Conservation (phyloP, 2,888 invertebrate genomes). For the Tiliacea aurago region DNA sequence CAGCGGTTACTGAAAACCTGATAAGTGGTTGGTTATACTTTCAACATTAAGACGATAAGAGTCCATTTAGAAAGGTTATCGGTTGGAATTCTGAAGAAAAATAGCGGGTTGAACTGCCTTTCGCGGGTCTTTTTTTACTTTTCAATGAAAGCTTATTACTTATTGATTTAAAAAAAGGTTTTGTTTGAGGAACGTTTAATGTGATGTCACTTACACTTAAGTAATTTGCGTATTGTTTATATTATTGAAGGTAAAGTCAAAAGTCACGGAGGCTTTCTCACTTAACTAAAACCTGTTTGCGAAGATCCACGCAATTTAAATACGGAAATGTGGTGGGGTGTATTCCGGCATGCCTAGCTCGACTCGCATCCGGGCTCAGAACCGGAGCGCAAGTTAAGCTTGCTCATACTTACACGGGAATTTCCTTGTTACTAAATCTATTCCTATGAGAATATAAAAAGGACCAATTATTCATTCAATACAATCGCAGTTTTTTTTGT, state of each 20-base stretch:
- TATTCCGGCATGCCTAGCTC: conserved; percentile 70
- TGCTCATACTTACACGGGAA: conserved; percentile 69
- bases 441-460: conserved; percentile 63
- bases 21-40: conserved; percentile 56
- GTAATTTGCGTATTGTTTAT: conserved; percentile 24
- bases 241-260: conserved; percentile 15
- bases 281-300: conserved; percentile 71
- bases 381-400: conserved; percentile 61
- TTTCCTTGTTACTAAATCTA: conserved; percentile 73
- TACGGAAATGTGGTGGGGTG: conserved; percentile 77
- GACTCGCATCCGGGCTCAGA: conserved; percentile 67
- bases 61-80: conserved; percentile 45
- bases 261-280: conserved; percentile 57
- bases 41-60: conserved; percentile 50
- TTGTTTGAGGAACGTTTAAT: conserved; percentile 16
- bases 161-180: background rate
- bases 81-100: conserved; percentile 40
- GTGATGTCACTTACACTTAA: background rate
- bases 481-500: background rate
- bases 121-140: conserved; percentile 21
- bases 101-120: conserved; percentile 18
- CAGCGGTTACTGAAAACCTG: conserved; percentile 50
- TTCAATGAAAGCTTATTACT: background rate
- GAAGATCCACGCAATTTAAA: conserved; percentile 80
- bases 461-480: conserved; percentile 59